Conservation (phyloP, 2,888 invertebrate species). For the Tethea ocularis region DNA sequence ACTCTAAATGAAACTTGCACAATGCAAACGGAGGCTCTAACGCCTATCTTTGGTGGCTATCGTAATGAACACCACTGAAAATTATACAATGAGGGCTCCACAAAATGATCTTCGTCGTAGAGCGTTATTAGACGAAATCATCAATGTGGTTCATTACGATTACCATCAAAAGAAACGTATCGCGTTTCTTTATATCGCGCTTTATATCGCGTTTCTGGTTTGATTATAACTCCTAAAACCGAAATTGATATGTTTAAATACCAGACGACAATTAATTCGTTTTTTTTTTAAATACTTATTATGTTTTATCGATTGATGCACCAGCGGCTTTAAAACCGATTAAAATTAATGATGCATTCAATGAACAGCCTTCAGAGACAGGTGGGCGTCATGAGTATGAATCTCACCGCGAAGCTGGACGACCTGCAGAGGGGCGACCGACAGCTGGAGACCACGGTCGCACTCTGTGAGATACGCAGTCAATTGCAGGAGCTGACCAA, state of each 20-base stretch:
- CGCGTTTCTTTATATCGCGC: too few species aligned
- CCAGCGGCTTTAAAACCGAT: not conserved
- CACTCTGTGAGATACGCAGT: slow-evolving; percentile 95
- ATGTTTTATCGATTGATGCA: too few species aligned
- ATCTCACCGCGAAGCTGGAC: slow-evolving; percentile 96
- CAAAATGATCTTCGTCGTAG: too few species aligned
- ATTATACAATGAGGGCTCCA: too few species aligned
- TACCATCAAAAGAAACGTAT: too few species aligned
- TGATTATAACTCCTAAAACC: not conserved
- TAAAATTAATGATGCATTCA: slow-evolving; percentile 13
- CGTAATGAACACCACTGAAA: too few species aligned
- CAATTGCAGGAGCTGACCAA: slow-evolving; percentile 97
- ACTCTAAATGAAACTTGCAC: not conserved
- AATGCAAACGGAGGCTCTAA: not conserved
- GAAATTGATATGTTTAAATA: not conserved
- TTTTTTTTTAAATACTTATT: too few species aligned
- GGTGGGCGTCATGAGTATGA: slow-evolving; percentile 99
- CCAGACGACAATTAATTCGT: not conserved
- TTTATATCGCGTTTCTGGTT: too few species aligned
- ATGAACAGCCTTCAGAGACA: slow-evolving; percentile 95
- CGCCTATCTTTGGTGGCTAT: too few species aligned
- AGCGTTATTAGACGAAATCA: too few species aligned
- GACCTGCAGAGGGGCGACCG: slow-evolving; percentile 95
- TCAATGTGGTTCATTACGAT: too few species aligned
- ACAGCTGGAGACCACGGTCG: slow-evolving; percentile 96